These are phyloP conservation scores for Penaeus chinensis DNA, from an alignment of 1,140 invertebrate genomes.

Conservation along the genomic window DNA sequence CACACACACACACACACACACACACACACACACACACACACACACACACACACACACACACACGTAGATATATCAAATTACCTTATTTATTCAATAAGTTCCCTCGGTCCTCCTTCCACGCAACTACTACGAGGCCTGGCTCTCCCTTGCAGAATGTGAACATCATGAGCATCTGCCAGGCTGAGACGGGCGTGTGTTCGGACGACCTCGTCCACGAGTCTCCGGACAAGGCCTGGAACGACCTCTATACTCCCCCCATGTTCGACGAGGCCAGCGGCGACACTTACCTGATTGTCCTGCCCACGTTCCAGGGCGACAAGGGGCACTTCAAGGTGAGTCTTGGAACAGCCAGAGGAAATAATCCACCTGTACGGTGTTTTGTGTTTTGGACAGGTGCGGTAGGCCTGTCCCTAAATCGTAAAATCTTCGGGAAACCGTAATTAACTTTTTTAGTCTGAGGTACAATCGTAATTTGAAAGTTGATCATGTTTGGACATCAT, in stretches of 20 bases:
- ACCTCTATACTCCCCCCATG: slow-evolving; percentile 73
- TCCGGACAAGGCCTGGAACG: slow-evolving; percentile 73
- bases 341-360: slow-evolving; percentile 38
- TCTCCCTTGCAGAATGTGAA: slow-evolving; percentile 67
- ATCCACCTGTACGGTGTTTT: slow-evolving; percentile 71
- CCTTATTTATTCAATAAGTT: background rate
- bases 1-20: too few species aligned
- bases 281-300: slow-evolving; percentile 59
- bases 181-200: slow-evolving; percentile 53
- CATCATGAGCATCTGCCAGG: slow-evolving; percentile 68
- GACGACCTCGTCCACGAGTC: slow-evolving; percentile 64
- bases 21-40: too few species aligned
- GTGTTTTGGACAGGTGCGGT: background rate
- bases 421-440: too few species aligned
- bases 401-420: too few species aligned
- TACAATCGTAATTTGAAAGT: too few species aligned
- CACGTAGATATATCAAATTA: background rate
- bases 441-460: too few species aligned
- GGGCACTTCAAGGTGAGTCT: slow-evolving; percentile 61
- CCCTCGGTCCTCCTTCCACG: background rate
- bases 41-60: too few species aligned
- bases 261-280: slow-evolving; percentile 53
- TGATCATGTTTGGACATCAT: too few species aligned
- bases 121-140: background rate
- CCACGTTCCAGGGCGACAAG: slow-evolving; percentile 49